Evolutionary conservation across 2,113 vertebrate genomes (phyloP).

Genomic region (Micromys minutus): DNA sequence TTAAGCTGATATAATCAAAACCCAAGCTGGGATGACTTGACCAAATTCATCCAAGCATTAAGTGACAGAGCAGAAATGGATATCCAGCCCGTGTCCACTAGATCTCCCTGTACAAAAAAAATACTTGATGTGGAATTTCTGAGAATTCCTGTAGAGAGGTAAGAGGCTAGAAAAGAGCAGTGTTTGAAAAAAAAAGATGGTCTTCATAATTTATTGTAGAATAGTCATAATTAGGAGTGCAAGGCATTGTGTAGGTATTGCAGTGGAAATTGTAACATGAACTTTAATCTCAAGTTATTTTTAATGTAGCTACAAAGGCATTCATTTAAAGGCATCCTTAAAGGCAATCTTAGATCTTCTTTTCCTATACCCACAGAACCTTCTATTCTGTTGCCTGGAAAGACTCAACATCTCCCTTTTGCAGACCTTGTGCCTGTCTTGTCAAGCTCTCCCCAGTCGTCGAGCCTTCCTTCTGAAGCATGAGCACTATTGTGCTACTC

Average conservation of each 20-base stretch:
- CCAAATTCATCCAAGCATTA: constrained; percentile 27
- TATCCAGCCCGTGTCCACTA: not conserved
- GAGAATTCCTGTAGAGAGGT: not conserved
- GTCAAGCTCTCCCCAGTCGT: rapidly evolving
- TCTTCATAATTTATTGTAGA: not conserved
- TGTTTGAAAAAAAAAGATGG: not conserved
- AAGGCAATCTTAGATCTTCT: not conserved
- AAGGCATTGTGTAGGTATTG: not conserved
- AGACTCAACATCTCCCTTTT: not conserved
- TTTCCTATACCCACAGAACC: not conserved
- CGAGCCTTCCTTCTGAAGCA: not conserved
- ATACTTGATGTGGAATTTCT: not conserved
- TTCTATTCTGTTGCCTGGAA: not conserved
- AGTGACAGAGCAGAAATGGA: constrained; percentile 47
- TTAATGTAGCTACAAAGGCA: not conserved
- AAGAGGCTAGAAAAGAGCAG: not conserved
- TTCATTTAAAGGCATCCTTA: too few species aligned
- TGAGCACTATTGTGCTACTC: not conserved
- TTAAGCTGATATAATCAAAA: constrained; percentile 44
- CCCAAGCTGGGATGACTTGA: constrained; percentile 37
- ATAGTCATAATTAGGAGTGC: not conserved
- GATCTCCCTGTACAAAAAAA: not conserved
- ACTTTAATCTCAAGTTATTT: not conserved
- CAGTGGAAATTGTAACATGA: not conserved
- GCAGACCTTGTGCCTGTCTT: not conserved